phyloP scores from a whole-genome alignment of 2,113 vertebrate genomes.

The Eubucco bourcierii region DNA sequence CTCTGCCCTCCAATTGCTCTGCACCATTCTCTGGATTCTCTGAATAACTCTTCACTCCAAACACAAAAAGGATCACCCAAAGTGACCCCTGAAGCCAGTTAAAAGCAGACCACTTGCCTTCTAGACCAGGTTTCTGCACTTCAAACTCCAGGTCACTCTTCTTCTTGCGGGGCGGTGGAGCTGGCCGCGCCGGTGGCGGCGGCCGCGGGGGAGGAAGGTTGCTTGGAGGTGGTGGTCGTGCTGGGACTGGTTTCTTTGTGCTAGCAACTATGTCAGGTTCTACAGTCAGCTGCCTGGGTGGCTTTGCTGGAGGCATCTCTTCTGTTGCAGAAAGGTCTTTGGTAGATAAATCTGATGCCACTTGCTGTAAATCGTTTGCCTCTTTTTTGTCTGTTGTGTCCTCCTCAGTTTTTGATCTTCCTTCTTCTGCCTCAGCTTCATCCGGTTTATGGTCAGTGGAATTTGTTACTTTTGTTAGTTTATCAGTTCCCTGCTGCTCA shows the following conservation, averaged over 20 bases:
- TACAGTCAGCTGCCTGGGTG: conserved; percentile 86
- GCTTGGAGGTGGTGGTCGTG: conserved; percentile 87
- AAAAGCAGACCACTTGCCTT: conserved; percentile 78
- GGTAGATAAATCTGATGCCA: conserved; percentile 62
- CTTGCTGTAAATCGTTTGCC: conserved; percentile 78
- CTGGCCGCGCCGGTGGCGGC: conserved; percentile 88
- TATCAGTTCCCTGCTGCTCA: conserved; percentile 47
- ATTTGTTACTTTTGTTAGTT: conserved; percentile 38
- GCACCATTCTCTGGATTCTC: no score
- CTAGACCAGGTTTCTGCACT: conserved; percentile 80
- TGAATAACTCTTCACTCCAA: not conserved
- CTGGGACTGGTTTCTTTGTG: conserved; percentile 92
- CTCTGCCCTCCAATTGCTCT: no score
- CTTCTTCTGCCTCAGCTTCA: conserved; percentile 43
- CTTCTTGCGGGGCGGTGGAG: conserved; percentile 87
- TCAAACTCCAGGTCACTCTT: conserved; percentile 85
- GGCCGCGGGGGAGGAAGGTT: conserved; percentile 89
- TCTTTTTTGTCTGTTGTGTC: conserved; percentile 67
- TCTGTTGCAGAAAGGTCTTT: conserved; percentile 73
- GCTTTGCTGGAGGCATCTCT: conserved; percentile 83
- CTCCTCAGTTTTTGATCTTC: conserved; percentile 25
- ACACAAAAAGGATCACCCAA: not conserved
- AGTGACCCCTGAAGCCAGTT: not conserved
- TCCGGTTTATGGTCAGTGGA: conserved; percentile 28
- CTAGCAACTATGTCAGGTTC: conserved; percentile 98